Percentiles rank a stretch among this genome's conserved stretches.
Conservation (phyloP, 2,888 invertebrate species). For the Bruchidius siliquastri region DNA sequence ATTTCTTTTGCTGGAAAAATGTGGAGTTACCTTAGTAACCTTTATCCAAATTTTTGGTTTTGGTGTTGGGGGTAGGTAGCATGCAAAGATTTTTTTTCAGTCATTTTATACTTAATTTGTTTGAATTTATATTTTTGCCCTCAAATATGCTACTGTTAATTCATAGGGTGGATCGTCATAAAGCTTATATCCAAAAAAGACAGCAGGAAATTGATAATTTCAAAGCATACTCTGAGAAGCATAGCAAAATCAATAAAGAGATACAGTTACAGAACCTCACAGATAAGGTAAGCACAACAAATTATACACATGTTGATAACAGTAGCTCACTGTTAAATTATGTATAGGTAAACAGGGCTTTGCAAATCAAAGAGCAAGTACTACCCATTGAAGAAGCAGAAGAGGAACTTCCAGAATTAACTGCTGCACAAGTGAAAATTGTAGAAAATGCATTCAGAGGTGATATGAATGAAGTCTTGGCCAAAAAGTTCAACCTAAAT, state of each 20-base stretch:
- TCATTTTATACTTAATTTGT: background rate
- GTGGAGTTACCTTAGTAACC: background rate
- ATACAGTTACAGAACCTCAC: constrained; percentile 40
- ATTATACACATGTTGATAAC: background rate
- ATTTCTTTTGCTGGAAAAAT: background rate
- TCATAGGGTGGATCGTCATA: constrained; percentile 36
- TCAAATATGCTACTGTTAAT: constrained; percentile 4
- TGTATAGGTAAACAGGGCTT: constrained; percentile 32
- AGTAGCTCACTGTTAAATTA: background rate
- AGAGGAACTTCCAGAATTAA: constrained; percentile 58
- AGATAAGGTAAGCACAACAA: constrained; percentile 32
- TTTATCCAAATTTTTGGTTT: constrained; percentile 2
- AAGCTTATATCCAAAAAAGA: constrained; percentile 32
- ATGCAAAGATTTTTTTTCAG: constrained; percentile 5
- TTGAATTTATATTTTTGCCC: background rate
- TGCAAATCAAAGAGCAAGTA: constrained; percentile 46
- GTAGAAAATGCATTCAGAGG: constrained; percentile 58
- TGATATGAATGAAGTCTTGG: constrained; percentile 62
- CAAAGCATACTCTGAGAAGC: constrained; percentile 30
- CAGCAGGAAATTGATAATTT: constrained; percentile 41
- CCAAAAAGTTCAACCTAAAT: constrained; percentile 56
- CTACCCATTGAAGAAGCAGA: constrained; percentile 53
- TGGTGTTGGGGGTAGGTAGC: constrained; percentile 8
- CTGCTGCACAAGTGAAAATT: constrained; percentile 58
- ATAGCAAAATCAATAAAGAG: constrained; percentile 40